Percentiles rank a stretch among this genome's conserved stretches.
Conservation (phyloP, 2,888 invertebrate species). For the Coremacera marginata region DNA sequence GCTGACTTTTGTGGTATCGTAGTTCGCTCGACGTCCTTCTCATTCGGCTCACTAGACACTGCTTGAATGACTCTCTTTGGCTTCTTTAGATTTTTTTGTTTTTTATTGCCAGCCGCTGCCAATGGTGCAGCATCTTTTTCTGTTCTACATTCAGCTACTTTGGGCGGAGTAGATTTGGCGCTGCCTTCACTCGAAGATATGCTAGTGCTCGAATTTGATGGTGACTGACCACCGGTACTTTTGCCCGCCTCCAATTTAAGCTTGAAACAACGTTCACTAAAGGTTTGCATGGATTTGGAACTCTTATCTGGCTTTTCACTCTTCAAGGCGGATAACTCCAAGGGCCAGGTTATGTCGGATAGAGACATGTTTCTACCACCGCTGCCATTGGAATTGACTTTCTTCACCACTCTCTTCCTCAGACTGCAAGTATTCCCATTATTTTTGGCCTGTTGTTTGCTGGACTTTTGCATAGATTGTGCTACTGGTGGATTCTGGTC, state of each 20-base stretch:
- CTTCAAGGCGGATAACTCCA: constrained; percentile 32
- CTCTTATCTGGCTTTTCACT: neutral
- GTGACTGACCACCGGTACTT: neutral
- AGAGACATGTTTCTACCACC: constrained; percentile 37
- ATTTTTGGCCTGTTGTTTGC: neutral
- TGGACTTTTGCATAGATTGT: neutral
- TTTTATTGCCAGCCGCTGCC: constrained; percentile 39
- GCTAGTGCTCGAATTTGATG: constrained; percentile 25
- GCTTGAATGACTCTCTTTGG: neutral
- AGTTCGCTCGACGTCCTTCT: constrained; percentile 42
- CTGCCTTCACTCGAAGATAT: constrained; percentile 45
- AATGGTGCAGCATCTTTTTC: neutral
- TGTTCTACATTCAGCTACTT: constrained; percentile 39
- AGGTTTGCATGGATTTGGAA: constrained; percentile 16
- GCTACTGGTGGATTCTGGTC: neutral
- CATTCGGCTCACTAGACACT: constrained; percentile 25
- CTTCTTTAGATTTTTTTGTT: constrained; percentile 36
- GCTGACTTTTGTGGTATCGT: constrained; percentile 15
- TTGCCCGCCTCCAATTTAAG: constrained; percentile 30
- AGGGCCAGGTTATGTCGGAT: constrained; percentile 42
- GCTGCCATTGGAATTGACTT: constrained; percentile 35
- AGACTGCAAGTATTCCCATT: constrained; percentile 26
- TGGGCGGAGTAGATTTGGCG: constrained; percentile 36
- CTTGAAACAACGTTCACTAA: constrained; percentile 34
- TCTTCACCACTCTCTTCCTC: constrained; percentile 44